Evolutionary conservation across 2,888 invertebrate species (phyloP), one percentile per base, ranked within the genome.

Genomic region (Trimorus sp.): DNA sequence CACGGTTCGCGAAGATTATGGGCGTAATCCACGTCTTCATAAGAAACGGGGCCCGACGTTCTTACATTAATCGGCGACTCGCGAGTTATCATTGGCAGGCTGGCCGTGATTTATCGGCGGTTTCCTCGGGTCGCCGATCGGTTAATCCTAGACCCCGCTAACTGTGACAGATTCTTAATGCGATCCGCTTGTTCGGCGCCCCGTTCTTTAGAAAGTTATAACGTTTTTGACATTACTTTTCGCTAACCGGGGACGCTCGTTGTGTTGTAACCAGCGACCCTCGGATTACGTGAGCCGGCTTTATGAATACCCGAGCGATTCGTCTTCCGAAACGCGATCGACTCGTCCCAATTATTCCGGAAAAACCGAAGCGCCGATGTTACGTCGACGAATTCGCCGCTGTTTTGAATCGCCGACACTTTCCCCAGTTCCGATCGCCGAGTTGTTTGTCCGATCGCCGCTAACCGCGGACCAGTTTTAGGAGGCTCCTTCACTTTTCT

Each of bases 1-100:
- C 69, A 40, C 11, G 58, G 56, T 76, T 80, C 45, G 73, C 53
- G 70, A 74, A 71, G 79, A 83, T 83, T 83, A 74, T 77, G 63
- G 73, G 65, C 74, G 79, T 65, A 54, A 60, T 82, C 71, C 62
- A 53, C 40, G 77, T 71, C 65, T 70, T 48, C 45, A 48, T 70
- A 37, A 49, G 59, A 65, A 38, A 40, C 40, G 70, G 56, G 37
- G 62, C 62, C 40, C 36, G 36, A 63, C 53, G 69, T 42, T 54
- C 54, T 60, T 62, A 56, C 48, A 37, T 37, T 37, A 69, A 69
- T 56, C 12, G 69, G 62, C 49, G 48, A 63, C 11, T 42, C 42
- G 63, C 56, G 65, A 66, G 53, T 71, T 78, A 71, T 73, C 65
- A 78, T 78, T 56, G 71, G 59, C 59, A 48, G 15, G 9, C 37